Percentiles rank a stretch among this genome's conserved stretches.
Evolutionary conservation across 2,113 vertebrate genomes (phyloP).

Genomic region (Callipepla californica): DNA sequence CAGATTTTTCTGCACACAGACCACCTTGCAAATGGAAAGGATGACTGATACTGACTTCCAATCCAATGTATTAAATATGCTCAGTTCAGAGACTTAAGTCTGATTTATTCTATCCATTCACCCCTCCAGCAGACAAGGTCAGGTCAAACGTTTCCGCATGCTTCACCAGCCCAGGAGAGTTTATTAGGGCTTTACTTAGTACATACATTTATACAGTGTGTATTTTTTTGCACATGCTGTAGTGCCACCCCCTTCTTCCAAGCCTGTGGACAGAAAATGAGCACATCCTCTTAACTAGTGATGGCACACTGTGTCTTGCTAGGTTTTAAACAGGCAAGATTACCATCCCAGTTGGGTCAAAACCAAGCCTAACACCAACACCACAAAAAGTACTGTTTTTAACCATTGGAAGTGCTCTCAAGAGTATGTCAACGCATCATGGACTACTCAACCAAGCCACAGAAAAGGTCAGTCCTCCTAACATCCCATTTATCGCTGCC

Average conservation of each 20-base stretch:
- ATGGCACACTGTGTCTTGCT: neutral
- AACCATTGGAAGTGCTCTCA: neutral
- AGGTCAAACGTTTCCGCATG: slow-evolving; percentile 52
- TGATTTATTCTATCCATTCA: slow-evolving; percentile 44
- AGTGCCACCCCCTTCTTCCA: neutral
- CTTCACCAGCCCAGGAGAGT: slow-evolving; percentile 34
- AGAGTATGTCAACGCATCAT: neutral
- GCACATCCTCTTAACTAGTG: neutral
- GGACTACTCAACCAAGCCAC: neutral
- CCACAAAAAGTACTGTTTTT: neutral
- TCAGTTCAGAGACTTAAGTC: slow-evolving; percentile 34
- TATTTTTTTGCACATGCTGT: neutral
- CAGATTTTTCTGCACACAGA: slow-evolving; percentile 17
- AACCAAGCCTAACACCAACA: neutral
- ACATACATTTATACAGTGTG: neutral
- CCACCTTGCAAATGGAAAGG: slow-evolving; percentile 26
- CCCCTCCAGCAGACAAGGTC: slow-evolving; percentile 51
- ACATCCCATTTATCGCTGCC: accelerated
- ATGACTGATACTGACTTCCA: slow-evolving; percentile 56
- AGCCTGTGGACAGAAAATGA: neutral
- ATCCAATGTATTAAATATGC: slow-evolving; percentile 47
- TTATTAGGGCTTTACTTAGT: neutral
- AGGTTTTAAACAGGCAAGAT: neutral
- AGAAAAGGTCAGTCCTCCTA: neutral
- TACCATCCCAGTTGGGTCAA: neutral